A percentile compares a stretch with the other conserved stretches of the same genome.
Evolutionary conservation across 2,888 invertebrate genomes (phyloP).

Genomic region (Eupithecia insigniata): DNA sequence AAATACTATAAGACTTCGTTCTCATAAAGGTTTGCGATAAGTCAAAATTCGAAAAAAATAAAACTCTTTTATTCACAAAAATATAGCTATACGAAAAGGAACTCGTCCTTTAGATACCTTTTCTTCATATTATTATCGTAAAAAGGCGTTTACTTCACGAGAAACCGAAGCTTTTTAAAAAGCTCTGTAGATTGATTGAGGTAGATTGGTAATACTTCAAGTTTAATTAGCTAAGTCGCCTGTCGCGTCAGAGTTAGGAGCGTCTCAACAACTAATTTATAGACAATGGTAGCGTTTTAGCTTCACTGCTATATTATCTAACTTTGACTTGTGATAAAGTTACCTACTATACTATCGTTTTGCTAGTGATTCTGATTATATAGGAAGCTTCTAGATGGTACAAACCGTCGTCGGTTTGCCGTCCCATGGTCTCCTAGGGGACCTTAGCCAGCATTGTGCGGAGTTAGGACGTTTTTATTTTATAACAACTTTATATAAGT

Average conservation of each 20-base stretch:
- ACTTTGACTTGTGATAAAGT: slow-evolving; percentile 23
- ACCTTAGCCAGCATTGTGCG: too few species aligned
- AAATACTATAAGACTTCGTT: too few species aligned
- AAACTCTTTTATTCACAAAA: neutral
- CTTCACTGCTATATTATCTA: slow-evolving; percentile 16
- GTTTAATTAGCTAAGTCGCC: slow-evolving; percentile 45
- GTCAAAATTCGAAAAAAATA: neutral
- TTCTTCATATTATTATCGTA: neutral
- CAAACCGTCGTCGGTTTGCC: too few species aligned
- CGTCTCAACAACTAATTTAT: slow-evolving; percentile 39
- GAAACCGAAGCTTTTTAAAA: neutral
- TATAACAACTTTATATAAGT: too few species aligned
- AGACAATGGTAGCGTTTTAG: slow-evolving; percentile 37
- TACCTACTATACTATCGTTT: neutral
- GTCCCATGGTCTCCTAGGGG: too few species aligned
- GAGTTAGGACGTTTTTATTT: too few species aligned
- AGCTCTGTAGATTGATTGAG: slow-evolving; percentile 20
- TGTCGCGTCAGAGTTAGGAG: slow-evolving; percentile 35
- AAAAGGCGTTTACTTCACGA: neutral
- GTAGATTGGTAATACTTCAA: slow-evolving; percentile 38
- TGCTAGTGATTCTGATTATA: neutral
- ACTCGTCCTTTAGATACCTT: neutral
- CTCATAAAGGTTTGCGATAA: neutral
- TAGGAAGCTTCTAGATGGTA: neutral
- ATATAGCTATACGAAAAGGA: neutral